Percentiles rank a stretch among this genome's conserved stretches.
Evolutionary conservation across 2,113 vertebrate genomes (phyloP).

Genomic region (Ictalurus furcatus): DNA sequence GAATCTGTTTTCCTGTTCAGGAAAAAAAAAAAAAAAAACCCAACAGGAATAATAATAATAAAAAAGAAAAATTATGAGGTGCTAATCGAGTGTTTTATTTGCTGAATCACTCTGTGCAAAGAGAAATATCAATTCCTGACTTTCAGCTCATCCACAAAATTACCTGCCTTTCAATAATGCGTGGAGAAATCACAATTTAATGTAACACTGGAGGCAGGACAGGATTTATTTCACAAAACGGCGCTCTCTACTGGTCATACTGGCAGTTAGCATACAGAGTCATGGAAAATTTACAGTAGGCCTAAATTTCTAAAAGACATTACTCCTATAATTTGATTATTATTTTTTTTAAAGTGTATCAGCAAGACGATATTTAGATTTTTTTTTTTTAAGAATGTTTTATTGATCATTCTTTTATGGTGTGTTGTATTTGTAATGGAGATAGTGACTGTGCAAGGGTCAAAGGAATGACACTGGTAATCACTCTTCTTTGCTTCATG

Average conservation of each 20-base stretch:
- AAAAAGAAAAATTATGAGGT: not conserved
- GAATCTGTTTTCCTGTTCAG: not conserved
- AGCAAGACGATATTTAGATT: not conserved
- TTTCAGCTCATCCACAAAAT: not conserved
- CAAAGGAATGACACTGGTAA: not conserved
- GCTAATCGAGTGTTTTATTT: slow-evolving; percentile 14
- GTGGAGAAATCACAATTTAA: not conserved
- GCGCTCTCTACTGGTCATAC: slow-evolving; percentile 24
- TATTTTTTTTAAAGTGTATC: not conserved
- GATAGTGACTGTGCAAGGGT: not conserved
- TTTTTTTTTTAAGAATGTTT: not conserved
- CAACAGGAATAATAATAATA: not conserved
- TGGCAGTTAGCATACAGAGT: not conserved
- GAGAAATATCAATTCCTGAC: not conserved
- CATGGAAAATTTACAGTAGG: not conserved
- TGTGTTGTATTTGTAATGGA: not conserved
- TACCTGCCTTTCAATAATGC: not conserved
- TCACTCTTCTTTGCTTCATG: not conserved
- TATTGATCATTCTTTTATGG: not conserved
- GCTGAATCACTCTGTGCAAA: not conserved
- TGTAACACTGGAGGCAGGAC: not conserved
- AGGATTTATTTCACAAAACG: not conserved
- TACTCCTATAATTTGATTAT: not conserved
- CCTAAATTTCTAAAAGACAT: not conserved
- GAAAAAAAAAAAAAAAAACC: not conserved